Base-by-base conservation (phyloP, 1,140 invertebrate species). In the Bombus polaris region DNA sequence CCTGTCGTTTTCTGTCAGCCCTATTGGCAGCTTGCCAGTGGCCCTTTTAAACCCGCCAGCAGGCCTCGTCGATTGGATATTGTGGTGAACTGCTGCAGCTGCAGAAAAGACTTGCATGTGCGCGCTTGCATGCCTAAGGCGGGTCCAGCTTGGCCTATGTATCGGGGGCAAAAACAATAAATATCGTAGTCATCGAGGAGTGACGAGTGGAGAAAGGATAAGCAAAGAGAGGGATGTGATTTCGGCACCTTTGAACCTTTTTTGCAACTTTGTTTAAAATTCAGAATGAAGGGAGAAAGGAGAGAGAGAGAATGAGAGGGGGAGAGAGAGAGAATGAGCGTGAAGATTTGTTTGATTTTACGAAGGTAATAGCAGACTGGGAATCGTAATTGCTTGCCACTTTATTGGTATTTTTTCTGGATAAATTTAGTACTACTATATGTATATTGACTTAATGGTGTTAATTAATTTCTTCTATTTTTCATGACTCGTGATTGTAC, bases 11-110 rank as follows among this genome's bases (percentile, higher is more conserved):
- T 87, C 87, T 83, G 87, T 87, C 87, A 87, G 88, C 80, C 91
- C 87, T 87, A 89, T 92, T 92, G 92, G 92, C 91, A 85, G 77
- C 25, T 80, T 72, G 91, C 92, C 92, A 92, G 87, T 87, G 78
- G 87, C 87, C 92, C 89, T 92, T 85, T 81, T 92, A 89, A 90
- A 89, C 13, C 74, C 65, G 3, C 62, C 62, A 47, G 88, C 88
- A 91, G 86, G 85, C 89, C 84, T 87, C 85, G 86, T 90, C 89
- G 88, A 87, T 89, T 84, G 91, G 91, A 87, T 92, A 92, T 91
- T 91, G 91, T 92, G 66, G 76, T 62, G 85, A 86, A 91, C 76
- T 88, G 88, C 75, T 84, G 82, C 47, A 47, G 57, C 77, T 80
- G 83, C 83, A 81, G 70, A 85, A 85, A 79, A 85, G 59, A 44